Percentiles rank a stretch among this genome's conserved stretches.
These are phyloP conservation scores for Gonatopus flavifemur DNA, from an alignment of 1,140 invertebrate genomes.

Conservation along the genomic window DNA sequence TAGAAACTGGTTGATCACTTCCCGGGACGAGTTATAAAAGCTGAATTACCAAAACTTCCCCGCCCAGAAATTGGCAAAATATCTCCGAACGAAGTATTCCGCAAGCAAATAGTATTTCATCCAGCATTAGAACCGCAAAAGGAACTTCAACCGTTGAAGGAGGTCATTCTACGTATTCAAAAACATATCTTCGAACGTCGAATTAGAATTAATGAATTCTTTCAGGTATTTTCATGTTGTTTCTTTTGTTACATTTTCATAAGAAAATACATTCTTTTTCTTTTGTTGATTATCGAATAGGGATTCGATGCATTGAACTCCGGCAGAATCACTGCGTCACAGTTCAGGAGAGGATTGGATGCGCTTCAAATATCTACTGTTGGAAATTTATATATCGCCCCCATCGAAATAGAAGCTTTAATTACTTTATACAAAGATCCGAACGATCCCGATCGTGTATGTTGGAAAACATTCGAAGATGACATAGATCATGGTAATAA, in stretches of 20 bases:
- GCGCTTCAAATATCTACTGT: constrained; percentile 63
- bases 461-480: constrained; percentile 71
- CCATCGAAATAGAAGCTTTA: constrained; percentile 62
- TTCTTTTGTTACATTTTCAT: not conserved
- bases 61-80: constrained; percentile 65
- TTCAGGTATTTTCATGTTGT: constrained; percentile 53
- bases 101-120: constrained; percentile 62
- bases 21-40: constrained; percentile 66
- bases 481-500: constrained; percentile 66
- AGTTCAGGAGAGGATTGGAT: constrained; percentile 68
- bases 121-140: constrained; percentile 44
- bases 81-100: constrained; percentile 56
- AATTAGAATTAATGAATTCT: constrained; percentile 65
- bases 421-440: constrained; percentile 66
- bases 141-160: constrained; percentile 49
- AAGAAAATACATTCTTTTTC: not conserved
- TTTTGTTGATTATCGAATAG: constrained; percentile 38
- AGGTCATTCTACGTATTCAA: constrained; percentile 59
- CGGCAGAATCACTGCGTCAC: constrained; percentile 65
- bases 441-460: constrained; percentile 63
- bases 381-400: constrained; percentile 57
- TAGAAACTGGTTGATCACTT: constrained; percentile 60
- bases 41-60: constrained; percentile 66
- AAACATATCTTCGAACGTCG: constrained; percentile 64
- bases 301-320: constrained; percentile 65